These are phyloP conservation scores for Drosophila prosaltans DNA, from an alignment of 1,140 invertebrate genomes.

Conservation along the genomic window DNA sequence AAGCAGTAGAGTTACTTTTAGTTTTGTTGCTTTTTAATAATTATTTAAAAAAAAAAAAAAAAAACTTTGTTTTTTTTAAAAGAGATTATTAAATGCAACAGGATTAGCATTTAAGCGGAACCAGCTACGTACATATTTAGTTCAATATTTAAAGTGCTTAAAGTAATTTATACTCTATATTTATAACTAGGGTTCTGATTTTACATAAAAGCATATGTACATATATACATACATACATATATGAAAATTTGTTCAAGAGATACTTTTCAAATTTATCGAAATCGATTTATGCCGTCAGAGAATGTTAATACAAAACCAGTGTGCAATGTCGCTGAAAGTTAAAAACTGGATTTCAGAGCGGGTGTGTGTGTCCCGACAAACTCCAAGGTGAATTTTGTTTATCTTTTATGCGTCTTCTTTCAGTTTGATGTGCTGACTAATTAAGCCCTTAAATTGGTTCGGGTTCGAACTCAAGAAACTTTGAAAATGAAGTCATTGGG, in stretches of 20 bases:
- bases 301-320: constrained; percentile 20
- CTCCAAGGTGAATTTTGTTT: constrained; percentile 22
- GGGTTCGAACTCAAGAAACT: constrained; percentile 20
- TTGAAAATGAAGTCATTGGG: constrained; percentile 72
- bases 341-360: constrained; percentile 49
- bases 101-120: no score
- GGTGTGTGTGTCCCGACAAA: constrained; percentile 13
- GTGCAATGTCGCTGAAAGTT: constrained; percentile 46
- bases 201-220: not conserved
- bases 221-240: not conserved
- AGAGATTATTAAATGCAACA: no score
- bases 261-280: constrained; percentile 19
- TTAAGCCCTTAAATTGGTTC: constrained; percentile 70
- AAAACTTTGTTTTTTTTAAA: no score
- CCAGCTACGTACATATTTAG: no score
- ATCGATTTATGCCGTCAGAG: not conserved
- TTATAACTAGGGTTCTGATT: no score
- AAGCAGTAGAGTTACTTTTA: no score
- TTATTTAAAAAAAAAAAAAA: no score
- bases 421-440: constrained; percentile 63
- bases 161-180: no score
- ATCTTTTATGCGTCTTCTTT: constrained; percentile 29
- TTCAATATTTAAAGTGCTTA: no score
- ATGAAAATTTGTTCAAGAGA: constrained; percentile 4
- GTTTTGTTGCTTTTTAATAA: no score